phyloP scores from a whole-genome alignment of 1,140 invertebrate species.

The Dendrolimus kikuchii region DNA sequence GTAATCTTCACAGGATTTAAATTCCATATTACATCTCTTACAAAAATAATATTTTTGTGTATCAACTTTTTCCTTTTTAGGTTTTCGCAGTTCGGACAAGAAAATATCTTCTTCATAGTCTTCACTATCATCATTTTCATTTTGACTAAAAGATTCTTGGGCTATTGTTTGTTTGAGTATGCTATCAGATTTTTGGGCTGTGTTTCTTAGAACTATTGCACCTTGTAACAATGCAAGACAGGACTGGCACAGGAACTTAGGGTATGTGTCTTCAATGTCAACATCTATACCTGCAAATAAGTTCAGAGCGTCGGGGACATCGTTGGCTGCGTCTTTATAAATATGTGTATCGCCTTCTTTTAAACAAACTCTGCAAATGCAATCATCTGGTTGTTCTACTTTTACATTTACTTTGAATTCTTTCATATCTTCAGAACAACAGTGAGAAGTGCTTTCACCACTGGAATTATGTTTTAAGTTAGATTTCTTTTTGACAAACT shows the following conservation, averaged over 20 bases:
- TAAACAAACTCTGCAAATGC: slow-evolving; percentile 47
- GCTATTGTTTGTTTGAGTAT: slow-evolving; percentile 28
- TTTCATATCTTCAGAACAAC: not conserved
- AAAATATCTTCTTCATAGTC: slow-evolving; percentile 10
- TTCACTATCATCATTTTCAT: slow-evolving; percentile 14
- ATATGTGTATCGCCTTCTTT: slow-evolving; percentile 47
- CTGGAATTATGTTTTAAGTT: slow-evolving; percentile 2
- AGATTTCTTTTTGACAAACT: slow-evolving; percentile 7
- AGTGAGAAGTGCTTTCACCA: slow-evolving; percentile 1
- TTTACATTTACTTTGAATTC: slow-evolving; percentile 5
- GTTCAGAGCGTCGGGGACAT: slow-evolving; percentile 35
- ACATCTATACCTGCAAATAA: slow-evolving; percentile 41
- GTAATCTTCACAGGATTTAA: slow-evolving; percentile 20
- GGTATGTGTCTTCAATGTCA: slow-evolving; percentile 30
- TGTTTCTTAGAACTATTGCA: slow-evolving; percentile 43
- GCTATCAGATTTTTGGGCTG: slow-evolving; percentile 46
- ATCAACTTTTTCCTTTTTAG: slow-evolving; percentile 1
- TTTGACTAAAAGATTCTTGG: slow-evolving; percentile 10
- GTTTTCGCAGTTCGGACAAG: slow-evolving; percentile 7
- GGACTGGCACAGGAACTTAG: slow-evolving; percentile 47
- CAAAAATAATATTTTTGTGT: slow-evolving; percentile 19
- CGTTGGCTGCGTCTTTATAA: slow-evolving; percentile 23
- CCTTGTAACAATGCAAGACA: slow-evolving; percentile 44
- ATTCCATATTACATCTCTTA: slow-evolving; percentile 23
- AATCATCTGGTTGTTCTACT: slow-evolving; percentile 8